Percentiles rank a stretch among this genome's conserved stretches.
Evolutionary conservation across 2,888 invertebrate genomes (phyloP).

Genomic region (Aleiodes alternator): DNA sequence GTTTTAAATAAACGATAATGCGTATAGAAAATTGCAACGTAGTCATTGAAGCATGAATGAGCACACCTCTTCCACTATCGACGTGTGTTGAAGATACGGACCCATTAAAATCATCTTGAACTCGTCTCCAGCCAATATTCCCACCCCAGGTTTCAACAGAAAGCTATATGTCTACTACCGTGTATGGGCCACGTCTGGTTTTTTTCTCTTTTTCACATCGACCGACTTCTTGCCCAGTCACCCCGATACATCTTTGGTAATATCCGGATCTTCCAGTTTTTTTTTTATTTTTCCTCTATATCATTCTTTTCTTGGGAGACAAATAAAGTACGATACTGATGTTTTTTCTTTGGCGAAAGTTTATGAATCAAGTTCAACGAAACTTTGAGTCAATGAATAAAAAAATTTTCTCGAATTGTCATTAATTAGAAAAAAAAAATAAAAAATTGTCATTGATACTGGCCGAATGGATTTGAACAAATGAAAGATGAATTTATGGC

Average conservation of each 20-base stretch:
- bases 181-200: constrained; percentile 17
- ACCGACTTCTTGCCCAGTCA: constrained; percentile 21
- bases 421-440: neutral
- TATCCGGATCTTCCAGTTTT: constrained; percentile 21
- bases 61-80: constrained; percentile 34
- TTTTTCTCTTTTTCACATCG: neutral
- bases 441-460: neutral
- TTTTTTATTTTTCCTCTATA: neutral
- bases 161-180: neutral
- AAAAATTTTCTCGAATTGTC: neutral
- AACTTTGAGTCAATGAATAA: neutral
- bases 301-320: neutral
- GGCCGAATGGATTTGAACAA: neutral
- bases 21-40: constrained; percentile 9
- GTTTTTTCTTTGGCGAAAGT: constrained; percentile 9
- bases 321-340: neutral
- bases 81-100: constrained; percentile 8
- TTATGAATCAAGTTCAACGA: constrained; percentile 25
- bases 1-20: neutral
- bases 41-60: constrained; percentile 33
- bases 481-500: neutral
- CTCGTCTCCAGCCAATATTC: neutral
- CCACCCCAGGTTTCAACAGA: neutral
- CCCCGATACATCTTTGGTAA: constrained; percentile 24
- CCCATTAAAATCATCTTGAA: constrained; percentile 27